Evolutionary conservation across 2,888 invertebrate species (phyloP), one percentile per base, ranked within the genome.

Genomic region (Dendrolimus houi): DNA sequence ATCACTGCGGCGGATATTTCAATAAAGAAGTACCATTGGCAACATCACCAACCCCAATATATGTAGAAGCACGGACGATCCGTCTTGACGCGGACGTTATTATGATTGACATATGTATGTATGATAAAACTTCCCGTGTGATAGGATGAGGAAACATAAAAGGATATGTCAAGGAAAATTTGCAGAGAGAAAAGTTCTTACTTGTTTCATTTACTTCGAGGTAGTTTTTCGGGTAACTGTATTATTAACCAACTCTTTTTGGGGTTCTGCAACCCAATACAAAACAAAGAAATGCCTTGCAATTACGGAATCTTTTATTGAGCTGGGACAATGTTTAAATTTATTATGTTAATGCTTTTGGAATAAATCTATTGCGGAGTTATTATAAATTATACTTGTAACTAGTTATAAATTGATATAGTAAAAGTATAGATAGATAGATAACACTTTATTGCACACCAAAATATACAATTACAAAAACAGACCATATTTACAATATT

Each of bases 41-140:
- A 10, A 47, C 47, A 47, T 47, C 47, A 47, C 47, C 47, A 47
- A 47, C 12, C 47, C 47, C 47, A 47, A 29, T 47, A 47, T 47
- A 47, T 12, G 55, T 40, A 17, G 47, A 12, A 58, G 61, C 61
- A 61, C 54, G 57, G 59, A 58, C 60, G 65, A 67, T 65, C 62
- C 66, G 63, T 59, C 58, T 57, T 59, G 59, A 56, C 60, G 56
- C 59, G 55, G 55, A 61, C 67, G 61, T 71, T 69, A 72, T 71
- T 73, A 67, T 72, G 72, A 74, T 70, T 71, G 72, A 71, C 74
- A 66, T 65, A 66, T 67, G 69, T 65, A 66, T 67, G 69, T 68
- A 66, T 66, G 70, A 68, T 70, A 67, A 68, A 72, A 70, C 65
- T 65, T 65, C 56, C 41, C 52, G 54, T 40, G 54, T 8, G 53